Evolutionary conservation across 1,140 invertebrate genomes (phyloP), one percentile per base, ranked within the genome.

Genomic region (Alviniconcha marisindica): DNA sequence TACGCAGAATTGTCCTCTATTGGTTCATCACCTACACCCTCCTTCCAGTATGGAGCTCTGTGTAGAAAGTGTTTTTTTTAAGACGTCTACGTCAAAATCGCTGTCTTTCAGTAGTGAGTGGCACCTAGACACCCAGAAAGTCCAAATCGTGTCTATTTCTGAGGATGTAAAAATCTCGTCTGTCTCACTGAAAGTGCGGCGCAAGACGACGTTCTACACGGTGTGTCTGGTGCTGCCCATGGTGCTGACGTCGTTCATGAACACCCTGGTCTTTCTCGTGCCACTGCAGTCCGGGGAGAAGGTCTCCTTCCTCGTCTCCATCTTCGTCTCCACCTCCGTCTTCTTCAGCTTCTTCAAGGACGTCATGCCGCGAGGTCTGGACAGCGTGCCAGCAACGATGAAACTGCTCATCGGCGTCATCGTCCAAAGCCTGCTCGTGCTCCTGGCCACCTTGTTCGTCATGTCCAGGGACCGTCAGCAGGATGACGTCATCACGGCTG

Each of bases 231-330:
- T 89, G 7, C 51, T 89, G 12, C 88, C 88, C 3, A 84, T 87
- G 18, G 81, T 87, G 76, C 76, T 88, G 24, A 77, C 86, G 2
- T 87, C 87, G 0, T 77, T 85, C 40, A 42, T 88, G 42, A 86
- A 87, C 51, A 78, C 82, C 7, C 82, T 87, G 31, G 85, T 86
- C 69, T 95, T 95, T 88, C 94, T 94, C 84, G 88, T 95, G 21
- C 94, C 94, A 18, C 93, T 94, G 1, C 94, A 94, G 74, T 94
- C 93, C 2, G 94, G 94, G 0, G 94, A 95, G 88, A 95, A 95
- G 87, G 93, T 95, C 31, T 93, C 94, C 12, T 93, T 95, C 24
- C 97, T 97, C 84, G 97, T 99, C 93, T 98, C 94, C 33, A 89
- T 94, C 3, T 90, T 94, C 10, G 90, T 94, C 15, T 93, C 94